Evolutionary conservation across 2,797 vertebrate genomes (phyloP), one percentile per base, ranked within the genome.

Genomic region (Acipenser oxyrinchus): DNA sequence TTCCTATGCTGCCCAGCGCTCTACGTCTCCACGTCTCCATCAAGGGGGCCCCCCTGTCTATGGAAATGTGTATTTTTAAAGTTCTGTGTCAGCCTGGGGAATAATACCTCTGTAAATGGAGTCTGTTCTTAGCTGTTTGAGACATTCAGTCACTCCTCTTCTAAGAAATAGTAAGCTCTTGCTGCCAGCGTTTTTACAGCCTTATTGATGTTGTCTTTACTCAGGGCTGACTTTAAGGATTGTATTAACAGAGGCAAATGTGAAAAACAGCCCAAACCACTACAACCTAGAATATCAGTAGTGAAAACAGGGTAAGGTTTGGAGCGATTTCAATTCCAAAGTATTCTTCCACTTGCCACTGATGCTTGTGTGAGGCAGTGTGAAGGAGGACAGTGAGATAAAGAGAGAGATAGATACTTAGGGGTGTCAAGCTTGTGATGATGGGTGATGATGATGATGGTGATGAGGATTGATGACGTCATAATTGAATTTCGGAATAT

Each of bases 121-220:
- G 84, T 81, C 83, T 85, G 75, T 76, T 82, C 75, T 71, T 69
- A 76, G 71, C 77, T 78, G 62, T 81, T 79, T 88, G 85, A 89
- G 84, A 88, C 85, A 81, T 89, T 86, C 82, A 86, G 84, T 89
- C 86, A 88, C 83, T 86, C 70, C 79, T 84, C 76, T 77, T 84
- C 80, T 84, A 85, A 85, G 82, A 88, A 37, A 88, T 87, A 85
- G 81, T 76, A 75, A 73, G 73, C 64, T 67, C 69, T 62, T 67
- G 67, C 75, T 77, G 84, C 82, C 83, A 85, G 80, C 72, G 63
- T 74, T 65, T 72, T 75, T 75, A 65, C 71, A 69, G 68, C 55
- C 52, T 73, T 66, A 71, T 64, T 70, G 75, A 83, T 72, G 73
- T 75, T 77, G 75, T 75, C 77, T 81, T 80, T 79, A 71, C 76